A percentile compares a stretch with the other conserved stretches of the same genome.
Evolutionary conservation across 2,797 vertebrate genomes (phyloP).

Genomic region (Argentina silus): DNA sequence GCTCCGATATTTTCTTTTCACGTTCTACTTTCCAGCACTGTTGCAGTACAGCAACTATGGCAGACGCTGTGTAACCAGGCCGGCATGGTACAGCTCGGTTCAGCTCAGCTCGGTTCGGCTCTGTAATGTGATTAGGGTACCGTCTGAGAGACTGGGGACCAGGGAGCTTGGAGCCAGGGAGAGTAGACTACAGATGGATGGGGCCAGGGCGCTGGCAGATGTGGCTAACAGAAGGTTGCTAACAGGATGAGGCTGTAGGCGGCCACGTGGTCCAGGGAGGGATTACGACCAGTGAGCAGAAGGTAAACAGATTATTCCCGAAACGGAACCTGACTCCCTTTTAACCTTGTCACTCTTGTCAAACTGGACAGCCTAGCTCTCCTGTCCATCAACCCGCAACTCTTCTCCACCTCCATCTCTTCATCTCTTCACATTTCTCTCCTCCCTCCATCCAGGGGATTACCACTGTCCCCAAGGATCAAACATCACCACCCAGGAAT

Average conservation of each 20-base stretch:
- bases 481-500: slow-evolving; percentile 49
- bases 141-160: slow-evolving; percentile 23
- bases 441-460: slow-evolving; percentile 36
- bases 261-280: slow-evolving; percentile 82
- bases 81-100: too few relatives aligned
- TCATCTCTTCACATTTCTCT: slow-evolving; percentile 14
- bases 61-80: neutral
- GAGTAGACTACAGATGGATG: slow-evolving; percentile 21
- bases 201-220: slow-evolving; percentile 77
- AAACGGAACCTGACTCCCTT: slow-evolving; percentile 77
- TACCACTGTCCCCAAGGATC: slow-evolving; percentile 38
- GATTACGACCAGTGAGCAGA: slow-evolving; percentile 88
- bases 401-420: slow-evolving; percentile 26
- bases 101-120: too few relatives aligned
- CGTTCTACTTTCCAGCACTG: too few relatives aligned
- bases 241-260: slow-evolving; percentile 88
- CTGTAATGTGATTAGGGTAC: too few relatives aligned
- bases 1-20: neutral
- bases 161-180: slow-evolving; percentile 20
- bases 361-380: slow-evolving; percentile 44
- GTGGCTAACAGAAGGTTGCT: slow-evolving; percentile 85
- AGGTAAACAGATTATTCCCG: slow-evolving; percentile 91
- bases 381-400: slow-evolving; percentile 13
- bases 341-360: slow-evolving; percentile 82
- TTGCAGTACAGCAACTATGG: too few relatives aligned